These are phyloP conservation scores for Horisme vitalbata DNA, from an alignment of 2,888 invertebrate species.

Conservation along the genomic window DNA sequence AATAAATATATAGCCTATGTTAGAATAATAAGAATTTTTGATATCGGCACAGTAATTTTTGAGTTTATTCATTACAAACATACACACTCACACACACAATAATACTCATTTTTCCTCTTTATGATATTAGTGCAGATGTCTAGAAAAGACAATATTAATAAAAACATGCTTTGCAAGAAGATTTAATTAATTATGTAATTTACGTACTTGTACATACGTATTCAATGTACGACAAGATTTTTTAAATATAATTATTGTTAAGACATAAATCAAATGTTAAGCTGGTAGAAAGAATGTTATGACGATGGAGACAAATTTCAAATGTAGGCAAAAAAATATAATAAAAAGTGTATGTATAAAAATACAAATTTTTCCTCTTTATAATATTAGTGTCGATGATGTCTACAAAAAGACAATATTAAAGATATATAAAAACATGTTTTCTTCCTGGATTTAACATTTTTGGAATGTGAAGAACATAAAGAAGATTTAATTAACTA, in stretches of 20 bases:
- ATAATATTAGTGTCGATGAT: too few species aligned
- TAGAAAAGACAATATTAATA: slow-evolving; percentile 17
- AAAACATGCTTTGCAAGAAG: background rate
- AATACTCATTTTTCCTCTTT: too few species aligned
- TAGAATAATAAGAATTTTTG: too few species aligned
- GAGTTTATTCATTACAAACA: too few species aligned
- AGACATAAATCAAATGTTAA: slow-evolving; percentile 3
- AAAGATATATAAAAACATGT: slow-evolving; percentile 11
- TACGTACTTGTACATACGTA: too few species aligned
- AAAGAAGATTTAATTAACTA: background rate
- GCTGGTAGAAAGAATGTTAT: background rate
- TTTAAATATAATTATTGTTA: slow-evolving; percentile 2
- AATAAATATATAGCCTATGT: too few species aligned
- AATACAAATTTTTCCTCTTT: too few species aligned
- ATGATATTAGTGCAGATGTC: too few species aligned
- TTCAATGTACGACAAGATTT: background rate
- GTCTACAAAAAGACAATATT: slow-evolving; percentile 16
- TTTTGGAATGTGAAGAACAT: background rate
- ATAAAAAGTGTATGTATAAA: background rate
- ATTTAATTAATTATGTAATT: background rate
- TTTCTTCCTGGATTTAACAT: background rate
- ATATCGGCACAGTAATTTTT: too few species aligned
- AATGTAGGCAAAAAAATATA: background rate
- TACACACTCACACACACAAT: too few species aligned
- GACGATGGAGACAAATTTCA: background rate